Base-by-base conservation (phyloP, 2,113 vertebrate genomes). In the Pantherophis guttatus region DNA sequence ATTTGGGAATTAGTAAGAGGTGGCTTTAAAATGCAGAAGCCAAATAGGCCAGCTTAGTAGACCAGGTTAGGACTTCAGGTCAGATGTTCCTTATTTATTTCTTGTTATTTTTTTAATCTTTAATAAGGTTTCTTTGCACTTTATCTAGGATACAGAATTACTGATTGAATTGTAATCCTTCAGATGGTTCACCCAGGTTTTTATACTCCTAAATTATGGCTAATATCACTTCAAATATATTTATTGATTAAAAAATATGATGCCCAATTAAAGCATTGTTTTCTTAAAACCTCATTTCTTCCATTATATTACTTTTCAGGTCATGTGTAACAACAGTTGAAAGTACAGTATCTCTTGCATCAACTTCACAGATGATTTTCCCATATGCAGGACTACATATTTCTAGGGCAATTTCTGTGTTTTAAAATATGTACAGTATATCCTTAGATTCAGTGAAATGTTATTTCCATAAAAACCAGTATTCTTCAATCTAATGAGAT, bases 241-340 rank as follows among this genome's bases (percentile, higher is more conserved):
- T 19, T 29, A 62, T 50, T 65, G 9, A 23, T 75, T 48, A 44
- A 62, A 70, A 90, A 90, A 90, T 48, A 65, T 88, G 29, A 33
- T 19, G 8, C 17, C 75, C 75, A 81, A 81, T 81, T 81, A 81
- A 75, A 39, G n/a, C 39, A 7, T 75, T 75, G 17, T 75, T 89
- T 62, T n/a, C 24, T 50, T 29, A n/a, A 7, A 50, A n/a, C 29
- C 12, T 44, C 29, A 26, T 50, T 50, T 65, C 50, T 90, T 59
- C 26, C 0, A 52, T 29, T 50, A 48, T 50, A 65, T 15, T 65
- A 29, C 13, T 50, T 44, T 33, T 86, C 2, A 70, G 86, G 29
- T 24, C 8, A 0, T 89, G 29, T 54, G 96, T 91, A 33, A 93
- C 96, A 94, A 96, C 58, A 62, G 13, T 94, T 94, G n/a, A 86